Base-by-base conservation (phyloP, 2,888 invertebrate genomes). In the Anthrax anthrax region DNA sequence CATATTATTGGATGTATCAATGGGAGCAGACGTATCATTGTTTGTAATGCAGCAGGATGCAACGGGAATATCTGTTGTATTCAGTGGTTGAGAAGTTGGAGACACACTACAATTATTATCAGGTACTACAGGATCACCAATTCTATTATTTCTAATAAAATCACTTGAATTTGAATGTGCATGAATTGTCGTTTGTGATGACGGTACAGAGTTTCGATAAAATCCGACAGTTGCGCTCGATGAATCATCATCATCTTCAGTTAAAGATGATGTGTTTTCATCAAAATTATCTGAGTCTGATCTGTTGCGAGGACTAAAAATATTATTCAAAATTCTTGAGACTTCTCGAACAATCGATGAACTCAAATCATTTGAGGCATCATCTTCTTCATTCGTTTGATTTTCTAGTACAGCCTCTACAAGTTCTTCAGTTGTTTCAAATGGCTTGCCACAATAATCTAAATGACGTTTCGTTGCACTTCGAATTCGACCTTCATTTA, bases 321-420 rank as follows among this genome's bases (percentile, higher is more conserved):
- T 52, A 46, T 52, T 52, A 40, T 50, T 50, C 17, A 56, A 49
- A 29, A 58, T 43, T 12, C 52, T 51, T 16, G 55, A 54, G 18
- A 57, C 49, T 44, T 57, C 55, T 13, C 51, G 52, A 3, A 53
- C 51, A 43, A 52, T 53, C 2, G 51, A 46, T 32, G 52, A 47
- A 12, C 46, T 51, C 37, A 42, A 42, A 41, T 50, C 44, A 34
- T 36, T 42, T 9, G 39, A 44, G 23, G 42, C 49, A 36, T 52
- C 53, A 6, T 55, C 52, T 29, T 56, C 59, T 57, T 82, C 80
- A 53, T 74, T 73, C 45, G 76, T 63, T 60, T 81, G 81, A 42
- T 78, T 73, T 58, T 79, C 78, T 23, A 87, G 66, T 4, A 83
- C 80, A 9, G 84, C 82, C 60, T 82, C 78, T 14, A 87, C 77